Conservation (phyloP, 2,797 vertebrate genomes). For the Nannoperca obscura region DNA sequence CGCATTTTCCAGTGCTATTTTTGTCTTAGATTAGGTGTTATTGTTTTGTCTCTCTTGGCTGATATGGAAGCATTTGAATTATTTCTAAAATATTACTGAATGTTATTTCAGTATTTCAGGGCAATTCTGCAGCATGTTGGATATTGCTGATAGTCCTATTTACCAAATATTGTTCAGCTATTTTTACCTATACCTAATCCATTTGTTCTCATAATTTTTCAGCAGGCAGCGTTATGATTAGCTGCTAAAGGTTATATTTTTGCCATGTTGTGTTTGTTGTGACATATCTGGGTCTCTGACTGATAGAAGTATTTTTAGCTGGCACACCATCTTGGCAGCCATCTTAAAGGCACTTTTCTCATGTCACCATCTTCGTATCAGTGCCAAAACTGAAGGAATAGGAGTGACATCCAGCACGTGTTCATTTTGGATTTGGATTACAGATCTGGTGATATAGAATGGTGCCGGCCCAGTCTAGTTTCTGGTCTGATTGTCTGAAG, state of each 20-base stretch:
- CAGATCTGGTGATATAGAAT: background rate
- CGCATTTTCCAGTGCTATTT: constrained; percentile 29
- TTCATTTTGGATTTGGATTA: constrained; percentile 42
- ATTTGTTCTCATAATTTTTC: constrained; percentile 29
- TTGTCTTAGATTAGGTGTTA: constrained; percentile 12
- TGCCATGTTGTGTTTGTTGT: constrained; percentile 56
- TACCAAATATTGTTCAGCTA: constrained; percentile 1
- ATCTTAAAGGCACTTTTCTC: constrained; percentile 70
- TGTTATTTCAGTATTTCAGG: background rate
- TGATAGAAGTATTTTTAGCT: constrained; percentile 76
- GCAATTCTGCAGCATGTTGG: background rate
- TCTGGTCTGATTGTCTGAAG: constrained; percentile 24
- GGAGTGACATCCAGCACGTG: constrained; percentile 38
- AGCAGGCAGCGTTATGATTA: constrained; percentile 27
- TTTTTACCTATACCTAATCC: constrained; percentile 25
- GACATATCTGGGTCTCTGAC: constrained; percentile 76
- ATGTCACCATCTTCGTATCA: constrained; percentile 59
- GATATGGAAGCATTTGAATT: constrained; percentile 1
- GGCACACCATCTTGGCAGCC: constrained; percentile 68
- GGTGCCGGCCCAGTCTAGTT: constrained; percentile 7
- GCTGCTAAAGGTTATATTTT: constrained; percentile 58
- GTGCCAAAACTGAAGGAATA: constrained; percentile 43
- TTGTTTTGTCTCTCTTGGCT: constrained; percentile 4
- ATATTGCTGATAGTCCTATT: background rate
- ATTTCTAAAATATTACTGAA: constrained; percentile 7